Evolutionary conservation across 2,113 vertebrate genomes (phyloP).

Genomic region (Chloropsis hardwickii): DNA sequence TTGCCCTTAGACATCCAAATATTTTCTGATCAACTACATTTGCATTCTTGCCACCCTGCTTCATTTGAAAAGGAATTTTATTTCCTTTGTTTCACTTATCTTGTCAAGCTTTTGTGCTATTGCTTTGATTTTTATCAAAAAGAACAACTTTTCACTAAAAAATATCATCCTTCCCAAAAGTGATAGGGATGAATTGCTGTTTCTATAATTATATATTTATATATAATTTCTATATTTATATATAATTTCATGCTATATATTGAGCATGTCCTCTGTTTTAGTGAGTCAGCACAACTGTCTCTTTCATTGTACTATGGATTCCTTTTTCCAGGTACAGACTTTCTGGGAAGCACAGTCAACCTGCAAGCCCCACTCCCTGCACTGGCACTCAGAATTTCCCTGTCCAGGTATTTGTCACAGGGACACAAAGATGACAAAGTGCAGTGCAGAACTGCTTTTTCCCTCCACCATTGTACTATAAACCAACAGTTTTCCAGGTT

Average conservation of each 20-base stretch:
- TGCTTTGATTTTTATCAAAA: neutral
- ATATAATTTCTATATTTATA: too few relatives aligned
- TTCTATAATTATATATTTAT: too few relatives aligned
- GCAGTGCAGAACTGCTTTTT: neutral
- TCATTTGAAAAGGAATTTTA: neutral
- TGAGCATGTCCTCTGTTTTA: neutral
- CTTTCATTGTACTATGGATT: neutral
- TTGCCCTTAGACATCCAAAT: neutral
- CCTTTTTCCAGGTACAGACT: neutral
- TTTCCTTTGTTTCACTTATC: neutral
- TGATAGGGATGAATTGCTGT: neutral
- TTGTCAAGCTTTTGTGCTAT: neutral
- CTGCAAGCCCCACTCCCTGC: neutral
- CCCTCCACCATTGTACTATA: neutral
- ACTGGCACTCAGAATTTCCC: neutral
- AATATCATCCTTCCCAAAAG: neutral
- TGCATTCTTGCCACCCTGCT: neutral
- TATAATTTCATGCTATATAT: neutral
- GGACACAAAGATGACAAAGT: neutral
- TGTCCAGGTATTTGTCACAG: neutral
- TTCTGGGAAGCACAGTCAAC: neutral
- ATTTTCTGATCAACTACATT: neutral
- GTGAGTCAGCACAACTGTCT: neutral
- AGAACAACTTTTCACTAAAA: neutral
- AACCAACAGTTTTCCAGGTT: neutral